Evolutionary conservation across 2,888 invertebrate species (phyloP).

Genomic region (Drosophila kanekoi): DNA sequence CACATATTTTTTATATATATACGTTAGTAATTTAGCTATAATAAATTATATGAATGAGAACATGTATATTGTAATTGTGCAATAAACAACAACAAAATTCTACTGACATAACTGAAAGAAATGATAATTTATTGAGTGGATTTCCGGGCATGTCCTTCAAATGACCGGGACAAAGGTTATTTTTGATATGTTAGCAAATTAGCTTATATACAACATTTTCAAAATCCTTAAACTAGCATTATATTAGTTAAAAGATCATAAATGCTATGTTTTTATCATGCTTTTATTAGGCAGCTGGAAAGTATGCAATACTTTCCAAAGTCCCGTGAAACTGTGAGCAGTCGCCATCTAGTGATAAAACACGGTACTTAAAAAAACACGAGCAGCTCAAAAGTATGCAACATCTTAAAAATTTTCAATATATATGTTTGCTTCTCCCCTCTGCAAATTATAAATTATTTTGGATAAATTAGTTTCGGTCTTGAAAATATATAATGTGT

Average conservation of each 20-base stretch:
- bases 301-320: background rate
- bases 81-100: constrained; percentile 79
- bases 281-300: background rate
- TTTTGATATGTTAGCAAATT: too few species aligned
- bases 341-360: background rate
- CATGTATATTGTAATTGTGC: constrained; percentile 83
- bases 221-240: background rate
- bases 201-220: background rate
- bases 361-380: background rate
- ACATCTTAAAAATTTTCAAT: background rate
- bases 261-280: background rate
- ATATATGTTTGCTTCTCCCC: background rate
- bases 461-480: background rate
- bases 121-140: background rate
- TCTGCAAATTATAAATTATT: background rate
- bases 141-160: background rate
- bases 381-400: constrained; percentile 17
- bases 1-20: constrained; percentile 55
- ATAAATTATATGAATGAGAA: constrained; percentile 79
- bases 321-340: rapidly evolving
- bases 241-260: background rate
- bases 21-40: constrained; percentile 69
- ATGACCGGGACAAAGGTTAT: background rate
- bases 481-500: background rate
- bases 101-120: constrained; percentile 59